These are phyloP conservation scores for Horisme vitalbata DNA, from an alignment of 2,888 invertebrate species.

Conservation along the genomic window DNA sequence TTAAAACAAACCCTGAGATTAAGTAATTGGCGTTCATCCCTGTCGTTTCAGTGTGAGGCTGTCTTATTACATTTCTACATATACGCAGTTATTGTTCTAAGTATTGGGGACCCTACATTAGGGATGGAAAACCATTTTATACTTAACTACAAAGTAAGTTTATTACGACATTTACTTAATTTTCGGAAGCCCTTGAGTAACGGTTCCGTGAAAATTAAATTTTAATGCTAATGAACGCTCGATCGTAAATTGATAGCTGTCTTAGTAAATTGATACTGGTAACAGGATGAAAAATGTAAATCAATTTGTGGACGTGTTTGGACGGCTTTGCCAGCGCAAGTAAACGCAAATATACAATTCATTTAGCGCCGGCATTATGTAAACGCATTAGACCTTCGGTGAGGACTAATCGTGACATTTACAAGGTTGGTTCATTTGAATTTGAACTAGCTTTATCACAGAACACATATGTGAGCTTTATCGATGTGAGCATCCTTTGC, in stretches of 20 bases:
- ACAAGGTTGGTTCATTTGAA: conserved; percentile 20
- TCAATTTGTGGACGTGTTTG: conserved; percentile 24
- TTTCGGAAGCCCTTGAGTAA: conserved; percentile 59
- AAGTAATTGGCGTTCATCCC: no score
- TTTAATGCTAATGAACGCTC: conserved; percentile 35
- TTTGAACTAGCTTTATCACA: conserved; percentile 2
- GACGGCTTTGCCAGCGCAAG: conserved; percentile 14
- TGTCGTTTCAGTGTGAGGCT: no score
- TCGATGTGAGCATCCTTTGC: no score
- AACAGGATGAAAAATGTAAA: conserved; percentile 12
- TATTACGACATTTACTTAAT: background rate
- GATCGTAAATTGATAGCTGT: conserved; percentile 28
- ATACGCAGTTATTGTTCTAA: no score
- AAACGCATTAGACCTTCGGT: conserved; percentile 24
- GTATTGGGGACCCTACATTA: no score
- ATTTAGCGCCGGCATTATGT: conserved; percentile 26
- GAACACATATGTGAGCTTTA: no score
- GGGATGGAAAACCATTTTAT: no score
- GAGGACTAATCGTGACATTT: conserved; percentile 23
- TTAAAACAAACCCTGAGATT: no score
- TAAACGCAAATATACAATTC: conserved; percentile 26
- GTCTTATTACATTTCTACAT: no score
- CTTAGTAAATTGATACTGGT: background rate
- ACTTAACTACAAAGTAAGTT: no score
- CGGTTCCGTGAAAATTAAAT: conserved; percentile 49